These are phyloP conservation scores for Aphidoletes aphidimyza DNA, from an alignment of 2,888 invertebrate genomes.

Conservation along the genomic window DNA sequence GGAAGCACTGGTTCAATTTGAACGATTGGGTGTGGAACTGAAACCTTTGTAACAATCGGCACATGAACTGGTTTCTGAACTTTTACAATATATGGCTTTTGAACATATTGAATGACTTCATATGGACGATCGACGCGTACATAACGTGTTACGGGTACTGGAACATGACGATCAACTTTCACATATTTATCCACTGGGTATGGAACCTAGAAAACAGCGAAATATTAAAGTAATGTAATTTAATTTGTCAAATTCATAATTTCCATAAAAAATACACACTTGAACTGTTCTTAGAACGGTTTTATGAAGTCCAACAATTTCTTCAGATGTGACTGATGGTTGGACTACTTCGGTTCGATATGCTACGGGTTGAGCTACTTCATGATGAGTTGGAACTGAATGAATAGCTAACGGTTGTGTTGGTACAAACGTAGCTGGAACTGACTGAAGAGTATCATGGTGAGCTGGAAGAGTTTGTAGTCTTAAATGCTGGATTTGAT, in stretches of 20 bases:
- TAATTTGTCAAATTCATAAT: background rate
- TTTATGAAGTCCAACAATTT: background rate
- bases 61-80: background rate
- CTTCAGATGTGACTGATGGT: background rate
- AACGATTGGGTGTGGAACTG: background rate
- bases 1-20: background rate
- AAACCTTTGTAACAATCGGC: background rate
- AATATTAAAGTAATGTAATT: background rate
- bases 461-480: no score
- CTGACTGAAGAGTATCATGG: background rate
- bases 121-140: background rate
- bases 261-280: background rate
- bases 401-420: background rate
- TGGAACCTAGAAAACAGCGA: background rate
- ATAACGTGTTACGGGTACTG: background rate
- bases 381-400: background rate
- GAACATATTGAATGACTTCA: conserved; percentile 16
- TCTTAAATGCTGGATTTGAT: background rate
- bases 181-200: conserved; percentile 20
- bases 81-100: background rate
- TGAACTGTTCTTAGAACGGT: background rate
- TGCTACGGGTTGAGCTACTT: background rate
- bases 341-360: background rate
- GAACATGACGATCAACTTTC: background rate
- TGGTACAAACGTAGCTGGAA: background rate